Conservation (phyloP, 2,888 invertebrate genomes). For the Netelia fuscicornis region DNA sequence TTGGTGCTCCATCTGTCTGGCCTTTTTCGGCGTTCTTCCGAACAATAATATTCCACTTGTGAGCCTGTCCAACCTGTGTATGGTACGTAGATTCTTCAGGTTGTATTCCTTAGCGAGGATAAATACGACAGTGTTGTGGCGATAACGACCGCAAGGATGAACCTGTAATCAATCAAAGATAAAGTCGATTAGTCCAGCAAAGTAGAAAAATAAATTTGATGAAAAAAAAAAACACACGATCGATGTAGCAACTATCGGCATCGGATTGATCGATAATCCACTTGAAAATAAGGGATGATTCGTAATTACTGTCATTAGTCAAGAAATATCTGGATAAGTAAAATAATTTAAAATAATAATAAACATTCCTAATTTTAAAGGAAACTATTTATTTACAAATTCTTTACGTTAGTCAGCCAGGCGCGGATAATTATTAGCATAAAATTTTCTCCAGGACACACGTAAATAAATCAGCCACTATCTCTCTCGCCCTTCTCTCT, state of each 20-base stretch:
- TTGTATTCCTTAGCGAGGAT: constrained; percentile 98
- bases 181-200: not conserved
- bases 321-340: constrained; percentile 8
- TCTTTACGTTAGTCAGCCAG: constrained; percentile 72
- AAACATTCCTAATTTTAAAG: not conserved
- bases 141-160: constrained; percentile 99
- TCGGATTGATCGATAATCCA: not conserved
- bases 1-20: constrained; percentile 97
- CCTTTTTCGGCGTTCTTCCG: constrained; percentile 96
- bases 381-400: not conserved
- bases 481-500: constrained; percentile 23
- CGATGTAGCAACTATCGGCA: not conserved
- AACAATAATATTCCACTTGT: constrained; percentile 97
- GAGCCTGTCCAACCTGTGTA: constrained; percentile 97
- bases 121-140: constrained; percentile 98
- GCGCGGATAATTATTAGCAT: constrained; percentile 41
- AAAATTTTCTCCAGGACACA: constrained; percentile 6
- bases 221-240: constrained; percentile 7
- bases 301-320: constrained; percentile 19
- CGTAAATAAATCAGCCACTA: constrained; percentile 11
- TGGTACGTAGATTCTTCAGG: constrained; percentile 96
- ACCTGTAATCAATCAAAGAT: constrained; percentile 88
- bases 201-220: not conserved
- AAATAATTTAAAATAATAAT: not conserved
- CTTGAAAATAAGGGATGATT: constrained; percentile 26